These are phyloP conservation scores for Linepithema humile DNA, from an alignment of 1,140 invertebrate genomes.

Conservation along the genomic window DNA sequence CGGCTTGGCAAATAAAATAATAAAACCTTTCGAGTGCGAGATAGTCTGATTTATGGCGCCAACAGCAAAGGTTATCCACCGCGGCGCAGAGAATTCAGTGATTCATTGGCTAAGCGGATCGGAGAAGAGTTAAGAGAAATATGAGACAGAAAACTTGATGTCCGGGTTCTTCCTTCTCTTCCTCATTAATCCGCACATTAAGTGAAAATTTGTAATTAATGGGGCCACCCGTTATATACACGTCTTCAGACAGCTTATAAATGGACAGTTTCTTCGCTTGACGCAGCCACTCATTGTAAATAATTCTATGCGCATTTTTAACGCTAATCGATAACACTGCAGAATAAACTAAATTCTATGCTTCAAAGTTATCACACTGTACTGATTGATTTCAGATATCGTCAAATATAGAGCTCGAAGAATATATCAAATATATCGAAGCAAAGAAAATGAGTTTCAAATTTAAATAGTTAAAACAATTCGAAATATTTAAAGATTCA, in stretches of 20 bases:
- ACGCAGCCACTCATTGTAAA: slow-evolving; percentile 5
- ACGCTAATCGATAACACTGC: background rate
- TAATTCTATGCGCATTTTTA: background rate
- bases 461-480: too few species aligned
- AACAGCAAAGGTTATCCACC: slow-evolving; percentile 79
- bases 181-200: slow-evolving; percentile 46
- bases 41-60: slow-evolving; percentile 81
- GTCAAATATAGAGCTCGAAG: too few species aligned
- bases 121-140: slow-evolving; percentile 51
- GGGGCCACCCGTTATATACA: background rate
- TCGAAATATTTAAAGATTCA: too few species aligned
- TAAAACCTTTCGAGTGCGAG: slow-evolving; percentile 75
- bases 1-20: slow-evolving; percentile 76
- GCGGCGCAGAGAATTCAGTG: slow-evolving; percentile 73
- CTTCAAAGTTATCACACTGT: too few species aligned
- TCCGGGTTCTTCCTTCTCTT: slow-evolving; percentile 20
- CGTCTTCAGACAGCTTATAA: background rate
- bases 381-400: too few species aligned
- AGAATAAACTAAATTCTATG: background rate
- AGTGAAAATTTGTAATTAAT: slow-evolving; percentile 52
- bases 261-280: background rate
- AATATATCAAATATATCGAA: too few species aligned
- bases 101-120: slow-evolving; percentile 70
- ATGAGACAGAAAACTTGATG: slow-evolving; percentile 42
- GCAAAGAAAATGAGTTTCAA: too few species aligned